These are phyloP conservation scores for Vulpes ferrilata DNA, from an alignment of 2,113 vertebrate genomes.

Conservation along the genomic window DNA sequence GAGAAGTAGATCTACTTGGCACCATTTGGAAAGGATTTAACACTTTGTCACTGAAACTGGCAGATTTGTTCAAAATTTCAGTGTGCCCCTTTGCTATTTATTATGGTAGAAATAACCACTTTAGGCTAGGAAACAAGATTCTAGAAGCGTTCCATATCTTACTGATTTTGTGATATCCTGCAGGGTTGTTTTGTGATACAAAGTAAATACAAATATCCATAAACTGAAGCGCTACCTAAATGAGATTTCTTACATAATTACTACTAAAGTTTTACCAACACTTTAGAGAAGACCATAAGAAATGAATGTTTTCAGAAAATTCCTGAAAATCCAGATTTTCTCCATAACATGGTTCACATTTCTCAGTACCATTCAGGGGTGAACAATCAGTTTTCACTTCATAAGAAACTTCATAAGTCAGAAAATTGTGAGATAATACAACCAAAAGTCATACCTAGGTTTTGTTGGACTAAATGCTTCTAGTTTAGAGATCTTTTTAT, in stretches of 20 bases:
- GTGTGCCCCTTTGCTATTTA: background rate
- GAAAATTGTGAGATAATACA: conserved; percentile 48
- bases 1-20: background rate
- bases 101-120: background rate
- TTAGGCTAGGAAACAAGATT: background rate
- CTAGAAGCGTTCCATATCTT: background rate
- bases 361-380: background rate
- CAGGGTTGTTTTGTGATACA: background rate
- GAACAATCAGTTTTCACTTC: conserved; percentile 17
- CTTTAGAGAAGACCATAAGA: background rate
- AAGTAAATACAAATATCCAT: background rate
- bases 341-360: background rate
- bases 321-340: background rate
- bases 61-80: conserved; percentile 39
- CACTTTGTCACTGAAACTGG: background rate
- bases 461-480: background rate
- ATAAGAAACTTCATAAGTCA: background rate
- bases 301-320: background rate
- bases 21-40: conserved; percentile 32
- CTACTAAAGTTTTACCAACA: background rate
- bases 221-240: background rate
- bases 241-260: background rate
- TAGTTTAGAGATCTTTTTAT: background rate
- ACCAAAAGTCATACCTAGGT: background rate
- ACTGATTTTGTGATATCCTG: background rate